A percentile compares a stretch with the other conserved stretches of the same genome.
These are phyloP conservation scores for Uromys caudimaculatus DNA, from an alignment of 2,797 vertebrate species.

Conservation along the genomic window DNA sequence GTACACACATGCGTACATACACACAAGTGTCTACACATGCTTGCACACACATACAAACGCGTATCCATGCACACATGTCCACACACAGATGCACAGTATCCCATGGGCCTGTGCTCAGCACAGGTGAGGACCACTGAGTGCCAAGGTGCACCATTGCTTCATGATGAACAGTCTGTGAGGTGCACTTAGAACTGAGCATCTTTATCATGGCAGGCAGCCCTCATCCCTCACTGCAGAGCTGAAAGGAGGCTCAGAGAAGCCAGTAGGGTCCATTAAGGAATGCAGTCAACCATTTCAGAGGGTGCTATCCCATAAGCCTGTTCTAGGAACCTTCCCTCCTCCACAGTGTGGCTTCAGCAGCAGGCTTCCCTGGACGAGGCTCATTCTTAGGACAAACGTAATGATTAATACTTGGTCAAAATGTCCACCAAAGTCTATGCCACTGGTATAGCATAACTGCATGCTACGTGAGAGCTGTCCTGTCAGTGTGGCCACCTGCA, in stretches of 20 bases:
- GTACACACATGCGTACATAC: background rate
- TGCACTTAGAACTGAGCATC: rapidly evolving
- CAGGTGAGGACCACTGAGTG: rapidly evolving
- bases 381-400: background rate
- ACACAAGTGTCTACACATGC: background rate
- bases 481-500: background rate
- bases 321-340: background rate
- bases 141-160: background rate
- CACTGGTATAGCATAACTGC: background rate
- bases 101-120: background rate
- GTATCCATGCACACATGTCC: too few relatives aligned
- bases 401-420: background rate
- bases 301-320: background rate
- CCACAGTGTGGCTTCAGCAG: rapidly evolving
- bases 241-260: background rate
- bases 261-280: rapidly evolving
- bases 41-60: too few relatives aligned
- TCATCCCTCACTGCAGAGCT: rapidly evolving
- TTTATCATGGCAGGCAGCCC: rapidly evolving
- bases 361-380: background rate
- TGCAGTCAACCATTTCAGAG: background rate
- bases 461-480: background rate
- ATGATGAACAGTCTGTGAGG: too few relatives aligned
- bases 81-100: too few relatives aligned
- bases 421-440: background rate